A percentile compares a stretch with the other conserved stretches of the same genome.
Conservation (phyloP, 2,113 vertebrate species). For the Donacobius atricapilla region DNA sequence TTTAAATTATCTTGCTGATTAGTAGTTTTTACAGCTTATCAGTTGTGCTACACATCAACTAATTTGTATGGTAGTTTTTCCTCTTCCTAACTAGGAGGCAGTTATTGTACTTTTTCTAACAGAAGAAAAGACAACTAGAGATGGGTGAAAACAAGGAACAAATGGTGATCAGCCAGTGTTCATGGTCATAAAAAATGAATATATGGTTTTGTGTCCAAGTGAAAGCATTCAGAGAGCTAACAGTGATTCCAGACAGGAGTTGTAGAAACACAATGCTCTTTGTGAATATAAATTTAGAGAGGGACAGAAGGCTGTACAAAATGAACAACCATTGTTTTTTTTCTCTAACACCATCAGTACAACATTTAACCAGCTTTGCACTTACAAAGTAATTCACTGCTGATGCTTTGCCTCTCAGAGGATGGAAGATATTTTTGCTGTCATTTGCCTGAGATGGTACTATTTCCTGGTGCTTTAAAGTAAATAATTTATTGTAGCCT, state of each 20-base stretch:
- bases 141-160: background rate
- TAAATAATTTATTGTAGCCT: constrained; percentile 53
- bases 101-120: background rate
- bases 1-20: background rate
- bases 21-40: background rate
- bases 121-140: background rate
- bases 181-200: background rate
- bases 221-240: background rate
- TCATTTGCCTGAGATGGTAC: constrained; percentile 1
- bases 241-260: background rate
- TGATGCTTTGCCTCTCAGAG: constrained; percentile 3
- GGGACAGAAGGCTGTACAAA: background rate
- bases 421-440: constrained; percentile 25
- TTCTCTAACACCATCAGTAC: background rate
- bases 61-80: background rate
- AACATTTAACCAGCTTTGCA: constrained; percentile 18
- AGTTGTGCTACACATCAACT: background rate
- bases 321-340: background rate
- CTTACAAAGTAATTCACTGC: background rate
- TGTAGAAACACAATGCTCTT: background rate
- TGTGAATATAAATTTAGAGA: background rate
- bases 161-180: background rate
- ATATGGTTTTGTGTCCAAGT: background rate
- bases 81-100: background rate
- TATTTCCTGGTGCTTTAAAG: constrained; percentile 40